Evolutionary conservation across 2,888 invertebrate genomes (phyloP).

Genomic region (Hirtodrosophila histrioides): DNA sequence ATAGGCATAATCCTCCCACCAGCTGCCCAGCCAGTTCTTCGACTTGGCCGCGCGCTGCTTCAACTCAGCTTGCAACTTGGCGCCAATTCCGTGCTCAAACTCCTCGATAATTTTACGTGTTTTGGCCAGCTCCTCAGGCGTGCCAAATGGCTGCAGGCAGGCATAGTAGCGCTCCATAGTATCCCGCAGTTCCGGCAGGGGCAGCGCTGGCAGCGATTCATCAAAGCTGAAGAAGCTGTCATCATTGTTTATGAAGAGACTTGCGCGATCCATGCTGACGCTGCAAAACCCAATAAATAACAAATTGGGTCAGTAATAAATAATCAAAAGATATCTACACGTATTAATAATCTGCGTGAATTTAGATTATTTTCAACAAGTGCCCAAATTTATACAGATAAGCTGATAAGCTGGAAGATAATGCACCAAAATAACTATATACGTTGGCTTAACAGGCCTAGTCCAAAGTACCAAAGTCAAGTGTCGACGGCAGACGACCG

Average conservation of each 20-base stretch:
- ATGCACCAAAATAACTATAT: too few species aligned
- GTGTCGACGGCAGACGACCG: slow-evolving; percentile 8
- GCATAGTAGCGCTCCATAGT: slow-evolving; percentile 86
- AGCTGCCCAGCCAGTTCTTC: slow-evolving; percentile 86
- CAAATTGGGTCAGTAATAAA: not conserved
- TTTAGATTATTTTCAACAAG: not conserved
- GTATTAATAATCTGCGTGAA: not conserved
- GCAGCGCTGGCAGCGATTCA: slow-evolving; percentile 85
- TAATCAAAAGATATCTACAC: too few species aligned
- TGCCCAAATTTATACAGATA: slow-evolving; percentile 10
- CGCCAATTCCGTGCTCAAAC: slow-evolving; percentile 85
- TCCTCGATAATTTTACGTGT: slow-evolving; percentile 84
- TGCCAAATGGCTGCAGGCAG: slow-evolving; percentile 85
- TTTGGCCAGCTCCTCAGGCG: slow-evolving; percentile 83
- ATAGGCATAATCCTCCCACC: slow-evolving; percentile 87
- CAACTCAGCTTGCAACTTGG: slow-evolving; percentile 85
- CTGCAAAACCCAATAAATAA: not conserved
- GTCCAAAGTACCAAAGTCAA: slow-evolving; percentile 59
- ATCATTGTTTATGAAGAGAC: slow-evolving; percentile 77
- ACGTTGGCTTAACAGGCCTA: slow-evolving; percentile 5
- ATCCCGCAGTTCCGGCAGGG: slow-evolving; percentile 85
- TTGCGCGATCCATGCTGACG: slow-evolving; percentile 80
- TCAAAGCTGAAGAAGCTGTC: slow-evolving; percentile 85
- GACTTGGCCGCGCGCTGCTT: slow-evolving; percentile 83
- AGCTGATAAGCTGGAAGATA: slow-evolving; percentile 17